phyloP scores from a whole-genome alignment of 1,140 invertebrate genomes.

The Orius insidiosus region DNA sequence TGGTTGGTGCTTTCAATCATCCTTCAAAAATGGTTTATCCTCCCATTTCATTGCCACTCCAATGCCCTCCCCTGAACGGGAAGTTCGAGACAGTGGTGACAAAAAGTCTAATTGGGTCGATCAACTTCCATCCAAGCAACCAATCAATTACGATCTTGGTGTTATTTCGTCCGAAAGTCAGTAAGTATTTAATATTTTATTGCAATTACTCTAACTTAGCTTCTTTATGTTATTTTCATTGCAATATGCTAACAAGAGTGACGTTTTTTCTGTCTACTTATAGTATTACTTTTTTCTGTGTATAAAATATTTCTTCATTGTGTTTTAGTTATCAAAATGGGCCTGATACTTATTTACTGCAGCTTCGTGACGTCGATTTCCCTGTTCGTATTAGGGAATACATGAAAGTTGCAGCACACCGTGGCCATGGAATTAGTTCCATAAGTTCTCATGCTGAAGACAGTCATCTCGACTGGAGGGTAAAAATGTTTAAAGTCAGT shows the following conservation, averaged over 20 bases:
- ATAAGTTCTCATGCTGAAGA: conserved; percentile 9
- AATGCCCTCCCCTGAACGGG: conserved; percentile 42
- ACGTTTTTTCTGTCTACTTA: not conserved
- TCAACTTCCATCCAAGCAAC: conserved; percentile 51
- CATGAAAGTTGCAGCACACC: conserved; percentile 70
- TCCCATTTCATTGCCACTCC: conserved; percentile 65
- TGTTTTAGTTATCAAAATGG: conserved; percentile 74
- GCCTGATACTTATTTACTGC: conserved; percentile 86
- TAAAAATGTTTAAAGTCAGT: conserved; percentile 25
- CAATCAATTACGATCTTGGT: conserved; percentile 68
- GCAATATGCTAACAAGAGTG: not conserved
- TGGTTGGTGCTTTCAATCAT: conserved; percentile 68
- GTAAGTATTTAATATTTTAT: no score
- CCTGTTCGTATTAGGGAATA: conserved; percentile 78
- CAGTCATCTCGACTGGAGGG: conserved; percentile 52
- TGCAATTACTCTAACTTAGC: no score
- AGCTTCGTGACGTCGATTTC: conserved; percentile 81
- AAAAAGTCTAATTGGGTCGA: conserved; percentile 41
- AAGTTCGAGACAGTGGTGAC: conserved; percentile 26
- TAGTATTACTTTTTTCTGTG: not conserved
- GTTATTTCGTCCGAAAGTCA: conserved; percentile 68
- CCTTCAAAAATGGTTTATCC: conserved; percentile 90
- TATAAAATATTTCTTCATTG: not conserved
- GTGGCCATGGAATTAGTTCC: conserved; percentile 22
- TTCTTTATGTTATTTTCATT: no score